Evolutionary conservation across 2,888 invertebrate species (phyloP), one percentile per base, ranked within the genome.

Genomic region (Anoplius nigerrimus): DNA sequence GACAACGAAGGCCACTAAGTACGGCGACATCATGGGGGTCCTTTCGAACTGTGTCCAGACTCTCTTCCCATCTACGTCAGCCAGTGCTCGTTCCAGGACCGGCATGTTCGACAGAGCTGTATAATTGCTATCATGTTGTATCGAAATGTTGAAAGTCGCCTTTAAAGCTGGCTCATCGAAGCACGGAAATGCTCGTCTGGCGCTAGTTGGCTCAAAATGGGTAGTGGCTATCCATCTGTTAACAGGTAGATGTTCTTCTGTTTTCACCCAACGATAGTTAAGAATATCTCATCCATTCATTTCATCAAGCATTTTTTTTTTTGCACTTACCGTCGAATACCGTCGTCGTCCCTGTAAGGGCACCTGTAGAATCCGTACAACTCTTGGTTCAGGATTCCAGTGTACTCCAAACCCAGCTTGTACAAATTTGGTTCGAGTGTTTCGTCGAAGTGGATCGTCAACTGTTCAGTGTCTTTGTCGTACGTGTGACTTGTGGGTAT

Each of bases 151-250:
- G 82, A 94, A 95, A 27, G 90, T 90, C 0, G 95, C 93, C 82
- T 95, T 95, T 42, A 92, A 86, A 0, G 90, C 90, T 0, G 95
- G 95, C 81, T 94, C 93, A 79, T 95, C 95, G 81, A 93, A 94
- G 83, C 95, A 95, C 0, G 95, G 95, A 85, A 95, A 95, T 0
- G 92, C 93, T 56, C 91, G 90, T 2, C 94, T 91, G 0, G 93
- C 93, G 66, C 91, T 91, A 0, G 92, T 92, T 0, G 93, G 90
- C 83, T 94, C 93, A 58, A 94, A 92, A 74, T 94, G 93, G 0
- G 94, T 93, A 1, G 93, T 91, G 5, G 92, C 92, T 27, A 94
- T 84, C 79, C 90, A 91, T 78, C 93, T 93, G 86, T 46, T 5
- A 0, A 60, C 27, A 53, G n/a, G n/a, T n/a, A n/a, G n/a, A n/a